Conservation (phyloP, 2,888 invertebrate species). For the Baccha elongata region DNA sequence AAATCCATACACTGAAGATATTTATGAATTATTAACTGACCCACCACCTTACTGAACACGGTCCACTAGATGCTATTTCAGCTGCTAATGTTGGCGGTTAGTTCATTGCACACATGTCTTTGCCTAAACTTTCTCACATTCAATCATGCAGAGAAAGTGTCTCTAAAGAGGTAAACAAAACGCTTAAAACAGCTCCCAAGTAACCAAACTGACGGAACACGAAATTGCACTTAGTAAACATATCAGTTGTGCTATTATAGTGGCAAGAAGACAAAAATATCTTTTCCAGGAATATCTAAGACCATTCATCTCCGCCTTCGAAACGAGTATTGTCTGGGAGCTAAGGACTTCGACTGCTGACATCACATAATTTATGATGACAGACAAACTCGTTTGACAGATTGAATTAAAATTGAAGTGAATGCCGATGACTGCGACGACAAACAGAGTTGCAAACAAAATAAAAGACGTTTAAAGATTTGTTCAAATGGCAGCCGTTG, state of each 20-base stretch:
- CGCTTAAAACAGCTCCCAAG: no score
- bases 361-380: conserved; percentile 47
- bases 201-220: conserved; percentile 9
- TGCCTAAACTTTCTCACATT: conserved; percentile 40
- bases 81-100: no score
- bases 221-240: background rate
- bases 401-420: conserved; percentile 40
- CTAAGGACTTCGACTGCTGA: conserved; percentile 9
- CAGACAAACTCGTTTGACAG: conserved; percentile 48
- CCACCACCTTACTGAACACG: conserved; percentile 18
- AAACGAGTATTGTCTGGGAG: background rate
- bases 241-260: background rate
- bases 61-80: background rate
- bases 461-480: conserved; percentile 57
- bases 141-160: conserved; percentile 36
- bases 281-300: background rate
- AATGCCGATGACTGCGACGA: conserved; percentile 22
- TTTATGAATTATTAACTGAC: conserved; percentile 23
- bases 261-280: background rate
- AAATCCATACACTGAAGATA: background rate
- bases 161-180: background rate
- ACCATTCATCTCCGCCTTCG: background rate
- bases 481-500: conserved; percentile 51
- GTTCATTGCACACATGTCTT: conserved; percentile 14
- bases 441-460: background rate